Evolutionary conservation across 2,113 vertebrate species (phyloP).

Genomic region (Athene cunicularia): DNA sequence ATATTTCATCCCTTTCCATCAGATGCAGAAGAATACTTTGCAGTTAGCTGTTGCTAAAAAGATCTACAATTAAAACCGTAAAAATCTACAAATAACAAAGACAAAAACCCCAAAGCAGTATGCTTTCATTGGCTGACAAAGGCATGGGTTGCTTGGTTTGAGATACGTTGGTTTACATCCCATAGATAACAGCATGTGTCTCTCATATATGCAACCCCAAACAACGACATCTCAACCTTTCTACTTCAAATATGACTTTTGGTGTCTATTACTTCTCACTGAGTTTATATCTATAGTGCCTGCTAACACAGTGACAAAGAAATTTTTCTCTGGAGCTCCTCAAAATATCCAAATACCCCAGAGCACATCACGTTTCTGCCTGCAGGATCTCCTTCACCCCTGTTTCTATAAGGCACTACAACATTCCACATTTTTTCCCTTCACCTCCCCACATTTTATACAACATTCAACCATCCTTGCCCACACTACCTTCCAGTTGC

Average conservation of each 20-base stretch:
- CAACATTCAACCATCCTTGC: not conserved
- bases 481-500: not conserved
- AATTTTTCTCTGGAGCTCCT: not conserved
- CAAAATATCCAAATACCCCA: not conserved
- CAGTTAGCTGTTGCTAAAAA: not conserved
- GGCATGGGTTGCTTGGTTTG: not conserved
- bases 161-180: not conserved
- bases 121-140: not conserved
- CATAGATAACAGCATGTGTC: fast-evolving
- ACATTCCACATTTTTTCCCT: not conserved
- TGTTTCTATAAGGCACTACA: not conserved
- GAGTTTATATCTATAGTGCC: not conserved
- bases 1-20: not conserved
- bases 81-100: not conserved
- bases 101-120: not conserved
- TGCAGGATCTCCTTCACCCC: not conserved
- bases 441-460: not conserved
- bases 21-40: not conserved
- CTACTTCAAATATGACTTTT: not conserved
- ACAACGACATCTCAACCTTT: not conserved
- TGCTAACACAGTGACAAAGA: not conserved
- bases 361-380: not conserved
- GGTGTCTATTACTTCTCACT: not conserved
- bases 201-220: not conserved
- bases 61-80: not conserved